Conservation (phyloP, 2,797 vertebrate species). For the Clarias fuscus region DNA sequence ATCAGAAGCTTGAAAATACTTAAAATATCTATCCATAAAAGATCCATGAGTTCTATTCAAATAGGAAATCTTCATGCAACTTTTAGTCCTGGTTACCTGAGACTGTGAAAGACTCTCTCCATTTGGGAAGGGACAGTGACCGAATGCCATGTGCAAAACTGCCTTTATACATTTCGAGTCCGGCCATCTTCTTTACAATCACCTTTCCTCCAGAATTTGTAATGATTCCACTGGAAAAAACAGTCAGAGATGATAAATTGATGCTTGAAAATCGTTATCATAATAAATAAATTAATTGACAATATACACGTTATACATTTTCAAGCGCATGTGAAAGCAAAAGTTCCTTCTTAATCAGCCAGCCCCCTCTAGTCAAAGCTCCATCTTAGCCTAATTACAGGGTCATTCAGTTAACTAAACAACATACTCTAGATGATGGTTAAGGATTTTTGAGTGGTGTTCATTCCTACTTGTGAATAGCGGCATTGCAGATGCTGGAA, state of each 20-base stretch:
- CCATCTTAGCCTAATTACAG: not conserved
- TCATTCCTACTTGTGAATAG: constrained; percentile 87
- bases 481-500: constrained; percentile 94
- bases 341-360: not conserved
- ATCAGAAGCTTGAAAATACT: constrained; percentile 12
- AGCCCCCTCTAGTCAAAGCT: not conserved
- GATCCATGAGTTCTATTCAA: not conserved
- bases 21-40: not conserved
- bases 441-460: not conserved
- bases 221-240: constrained; percentile 82
- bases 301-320: not conserved
- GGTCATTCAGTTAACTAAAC: not conserved
- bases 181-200: constrained; percentile 90
- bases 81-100: constrained; percentile 74
- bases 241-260: not conserved
- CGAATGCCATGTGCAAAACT: constrained; percentile 86
- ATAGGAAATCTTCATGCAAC: not conserved
- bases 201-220: constrained; percentile 90
- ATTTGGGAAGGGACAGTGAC: constrained; percentile 88
- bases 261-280: not conserved
- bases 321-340: not conserved
- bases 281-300: not conserved
- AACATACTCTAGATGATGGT: not conserved
- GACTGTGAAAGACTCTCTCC: constrained; percentile 93
- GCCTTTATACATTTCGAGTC: constrained; percentile 86